These are phyloP conservation scores for Dendrophyllia cribrosa DNA, from an alignment of 64 coral and sea anemone genomes.

Conservation along the genomic window DNA sequence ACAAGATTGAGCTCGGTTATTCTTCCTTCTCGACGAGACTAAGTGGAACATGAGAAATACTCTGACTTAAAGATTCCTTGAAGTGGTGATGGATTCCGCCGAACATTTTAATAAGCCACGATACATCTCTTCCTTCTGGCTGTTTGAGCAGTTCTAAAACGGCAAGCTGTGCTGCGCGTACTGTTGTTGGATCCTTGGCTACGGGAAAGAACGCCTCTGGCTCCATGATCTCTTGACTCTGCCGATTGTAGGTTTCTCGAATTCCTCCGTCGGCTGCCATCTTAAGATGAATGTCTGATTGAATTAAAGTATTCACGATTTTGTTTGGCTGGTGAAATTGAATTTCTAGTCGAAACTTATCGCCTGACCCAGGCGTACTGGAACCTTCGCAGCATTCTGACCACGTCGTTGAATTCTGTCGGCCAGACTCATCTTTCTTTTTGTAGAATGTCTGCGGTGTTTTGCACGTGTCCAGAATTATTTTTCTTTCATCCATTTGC, in stretches of 20 bases:
- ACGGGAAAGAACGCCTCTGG: no score
- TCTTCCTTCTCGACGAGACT: neutral
- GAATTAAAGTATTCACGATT: constrained; percentile 24
- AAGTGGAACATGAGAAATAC: neutral
- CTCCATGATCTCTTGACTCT: constrained; percentile 10
- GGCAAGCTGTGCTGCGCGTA: no score
- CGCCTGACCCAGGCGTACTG: no score
- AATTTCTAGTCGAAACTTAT: constrained; percentile 7
- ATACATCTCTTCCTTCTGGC: no score
- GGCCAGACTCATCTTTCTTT: neutral
- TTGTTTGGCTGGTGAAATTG: constrained; percentile 24
- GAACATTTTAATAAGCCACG: constrained; percentile 13
- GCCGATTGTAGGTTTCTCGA: neutral
- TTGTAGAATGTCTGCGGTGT: neutral
- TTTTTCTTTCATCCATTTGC: neutral
- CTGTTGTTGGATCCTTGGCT: no score
- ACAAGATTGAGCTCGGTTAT: constrained; percentile 14
- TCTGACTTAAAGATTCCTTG: constrained; percentile 25
- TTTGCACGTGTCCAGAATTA: constrained; percentile 14
- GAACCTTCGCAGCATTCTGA: neutral
- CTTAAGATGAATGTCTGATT: neutral
- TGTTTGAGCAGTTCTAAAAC: no score
- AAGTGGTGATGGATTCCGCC: constrained; percentile 13
- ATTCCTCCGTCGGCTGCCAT: constrained; percentile 16
- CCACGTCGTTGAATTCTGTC: constrained; percentile 11